Conservation (phyloP, 64 coral and sea anemone genomes). For the Actinia equina region DNA sequence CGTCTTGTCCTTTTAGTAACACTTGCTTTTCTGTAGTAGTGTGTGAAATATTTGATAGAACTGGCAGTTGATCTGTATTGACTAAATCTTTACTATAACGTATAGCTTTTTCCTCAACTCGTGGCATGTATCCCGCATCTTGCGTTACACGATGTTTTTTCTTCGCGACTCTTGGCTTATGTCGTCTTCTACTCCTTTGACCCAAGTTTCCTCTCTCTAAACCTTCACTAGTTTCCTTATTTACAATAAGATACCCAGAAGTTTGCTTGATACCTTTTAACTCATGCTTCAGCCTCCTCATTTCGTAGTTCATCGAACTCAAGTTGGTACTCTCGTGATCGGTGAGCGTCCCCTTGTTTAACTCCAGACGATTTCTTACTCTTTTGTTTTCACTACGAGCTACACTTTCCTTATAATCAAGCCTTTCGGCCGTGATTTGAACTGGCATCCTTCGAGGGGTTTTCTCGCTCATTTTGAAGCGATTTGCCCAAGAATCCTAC, state of each 20-base stretch:
- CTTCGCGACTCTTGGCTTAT: constrained; percentile 24
- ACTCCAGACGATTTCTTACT: constrained; percentile 53
- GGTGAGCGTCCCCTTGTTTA: constrained; percentile 48
- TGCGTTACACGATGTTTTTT: neutral
- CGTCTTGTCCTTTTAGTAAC: neutral
- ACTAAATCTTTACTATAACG: neutral
- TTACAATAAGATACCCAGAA: constrained; percentile 45
- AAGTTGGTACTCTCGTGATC: constrained; percentile 59
- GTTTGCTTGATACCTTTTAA: constrained; percentile 62
- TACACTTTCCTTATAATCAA: constrained; percentile 79
- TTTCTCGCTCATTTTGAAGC: constrained; percentile 58
- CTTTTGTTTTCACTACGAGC: constrained; percentile 75
- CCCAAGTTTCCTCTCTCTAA: neutral
- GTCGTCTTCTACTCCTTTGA: neutral
- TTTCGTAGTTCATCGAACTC: constrained; percentile 73
- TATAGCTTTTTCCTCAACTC: neutral
- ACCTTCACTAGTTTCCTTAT: constrained; percentile 5
- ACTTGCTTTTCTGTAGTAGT: neutral
- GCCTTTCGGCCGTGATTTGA: constrained; percentile 43
- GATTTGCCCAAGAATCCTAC: neutral
- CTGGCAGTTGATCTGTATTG: neutral
- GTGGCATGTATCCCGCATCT: neutral
- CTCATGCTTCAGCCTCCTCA: constrained; percentile 59
- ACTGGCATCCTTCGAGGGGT: constrained; percentile 26
- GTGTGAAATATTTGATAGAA: neutral